Base-by-base conservation (phyloP, 2,888 invertebrate genomes). In the Protophormia terraenovae region DNA sequence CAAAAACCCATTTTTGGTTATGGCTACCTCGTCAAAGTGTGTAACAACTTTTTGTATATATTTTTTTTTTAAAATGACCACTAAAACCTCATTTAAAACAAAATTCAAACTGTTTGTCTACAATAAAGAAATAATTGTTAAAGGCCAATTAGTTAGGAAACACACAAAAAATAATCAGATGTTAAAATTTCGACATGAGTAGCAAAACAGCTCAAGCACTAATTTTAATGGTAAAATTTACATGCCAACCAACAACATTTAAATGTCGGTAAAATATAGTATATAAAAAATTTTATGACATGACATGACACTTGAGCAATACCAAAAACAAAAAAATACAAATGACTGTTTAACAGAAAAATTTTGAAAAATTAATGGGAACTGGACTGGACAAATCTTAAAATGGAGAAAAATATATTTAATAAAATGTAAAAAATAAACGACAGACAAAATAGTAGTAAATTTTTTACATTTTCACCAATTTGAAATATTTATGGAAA, bases 271-370 rank as follows among this genome's bases (percentile, higher is more conserved):
- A 60, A 69, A 41, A 60, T 24, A 64, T n/a, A n/a, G n/a, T n/a
- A n/a, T n/a, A n/a, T n/a, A 16, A 62, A 58, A 86, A 76, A 47
- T 75, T 84, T 82, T 86, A 82, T 82, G 84, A 84, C 84, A 81
- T 81, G 84, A 84, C 80, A 86, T 86, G 86, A 82, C 84, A 83
- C 64, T 83, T 83, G 76, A 64, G 82, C 62, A 71, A 83, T 66
- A 82, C 0, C 16, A 64, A 45, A 64, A 24, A 69, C 19, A 35
- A 10, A 55, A 55, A 64, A 45, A 16, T 80, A 27, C 47, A 53
- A 32, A 41, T 3, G 32, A 64, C 10, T 16, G 22, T 14, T 45
- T n/a, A n/a, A n/a, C n/a, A 45, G 10, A 41, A 29, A 62, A 29
- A 38, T 27, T 32, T 24, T 32, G 62, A 22, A 60, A 64, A 77